Conservation (phyloP, 1,140 invertebrate genomes). For the Drosophila auraria region DNA sequence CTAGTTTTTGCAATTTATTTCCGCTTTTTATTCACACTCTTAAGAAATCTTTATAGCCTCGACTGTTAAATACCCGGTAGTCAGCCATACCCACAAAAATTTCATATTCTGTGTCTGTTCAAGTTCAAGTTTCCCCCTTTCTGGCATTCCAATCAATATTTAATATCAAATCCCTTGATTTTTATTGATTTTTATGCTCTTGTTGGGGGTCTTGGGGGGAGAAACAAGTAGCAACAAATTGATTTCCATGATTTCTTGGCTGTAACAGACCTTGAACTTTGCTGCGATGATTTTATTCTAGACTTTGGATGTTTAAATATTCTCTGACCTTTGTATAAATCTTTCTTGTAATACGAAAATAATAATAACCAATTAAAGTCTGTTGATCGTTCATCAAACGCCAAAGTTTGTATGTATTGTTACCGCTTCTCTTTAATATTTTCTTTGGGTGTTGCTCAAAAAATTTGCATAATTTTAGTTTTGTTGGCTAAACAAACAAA, state of each 20-base stretch:
- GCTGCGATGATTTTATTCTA: slow-evolving; percentile 20
- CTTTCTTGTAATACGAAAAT: slow-evolving; percentile 24
- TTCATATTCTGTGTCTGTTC: no score
- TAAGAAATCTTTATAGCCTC: neutral
- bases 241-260: slow-evolving; percentile 27
- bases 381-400: slow-evolving; percentile 23
- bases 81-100: no score
- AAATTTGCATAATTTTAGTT: slow-evolving; percentile 38
- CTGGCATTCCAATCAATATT: slow-evolving; percentile 59
- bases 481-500: slow-evolving; percentile 27
- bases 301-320: slow-evolving; percentile 23
- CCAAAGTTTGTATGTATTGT: slow-evolving; percentile 11
- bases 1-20: slow-evolving; percentile 3
- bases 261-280: slow-evolving; percentile 64
- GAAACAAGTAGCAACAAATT: slow-evolving; percentile 23
- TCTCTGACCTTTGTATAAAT: slow-evolving; percentile 38
- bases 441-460: slow-evolving; percentile 26
- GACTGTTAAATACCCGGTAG: no score
- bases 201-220: slow-evolving; percentile 33
- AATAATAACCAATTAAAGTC: slow-evolving; percentile 31
- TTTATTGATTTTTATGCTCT: slow-evolving; percentile 70
- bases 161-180: slow-evolving; percentile 52
- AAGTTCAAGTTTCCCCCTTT: neutral
- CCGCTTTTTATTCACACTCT: neutral
- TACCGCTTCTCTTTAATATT: slow-evolving; percentile 9